Conservation (phyloP, 2,113 vertebrate genomes). For the Polypterus bichir region DNA sequence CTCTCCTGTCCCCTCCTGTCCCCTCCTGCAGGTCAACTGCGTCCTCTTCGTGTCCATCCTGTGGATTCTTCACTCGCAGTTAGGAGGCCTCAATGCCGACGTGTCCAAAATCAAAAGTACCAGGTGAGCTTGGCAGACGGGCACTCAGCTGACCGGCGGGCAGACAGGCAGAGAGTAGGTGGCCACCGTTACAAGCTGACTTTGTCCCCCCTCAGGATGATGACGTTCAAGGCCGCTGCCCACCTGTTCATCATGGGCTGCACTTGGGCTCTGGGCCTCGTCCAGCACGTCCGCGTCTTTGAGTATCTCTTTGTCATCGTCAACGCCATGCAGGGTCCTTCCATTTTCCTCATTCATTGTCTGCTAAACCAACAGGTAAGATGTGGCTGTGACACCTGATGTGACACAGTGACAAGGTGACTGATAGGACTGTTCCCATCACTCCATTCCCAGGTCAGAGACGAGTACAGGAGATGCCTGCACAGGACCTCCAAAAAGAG, state of each 20-base stretch:
- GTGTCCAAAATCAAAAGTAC: conserved; percentile 35
- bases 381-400: too few species aligned
- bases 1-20: too few species aligned
- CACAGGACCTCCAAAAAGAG: too few species aligned
- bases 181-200: not conserved
- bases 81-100: conserved; percentile 38
- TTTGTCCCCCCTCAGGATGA: conserved; percentile 21
- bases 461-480: too few species aligned
- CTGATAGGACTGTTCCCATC: too few species aligned
- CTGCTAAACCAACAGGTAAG: conserved; percentile 37
- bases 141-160: too few species aligned
- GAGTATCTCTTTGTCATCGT: conserved; percentile 38
- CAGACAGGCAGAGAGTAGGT: not conserved
- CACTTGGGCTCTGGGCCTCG: conserved; percentile 38
- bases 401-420: too few species aligned
- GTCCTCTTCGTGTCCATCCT: conserved; percentile 16
- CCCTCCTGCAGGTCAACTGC: not conserved
- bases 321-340: conserved; percentile 40
- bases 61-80: conserved; percentile 27
- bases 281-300: conserved; percentile 28
- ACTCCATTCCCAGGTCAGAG: too few species aligned
- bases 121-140: conserved; percentile 20
- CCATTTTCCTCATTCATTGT: conserved; percentile 44
- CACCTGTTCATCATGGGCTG: conserved; percentile 41
- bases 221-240: conserved; percentile 41